These are phyloP conservation scores for Pantala flavescens DNA, from an alignment of 1,140 invertebrate genomes.

Conservation along the genomic window DNA sequence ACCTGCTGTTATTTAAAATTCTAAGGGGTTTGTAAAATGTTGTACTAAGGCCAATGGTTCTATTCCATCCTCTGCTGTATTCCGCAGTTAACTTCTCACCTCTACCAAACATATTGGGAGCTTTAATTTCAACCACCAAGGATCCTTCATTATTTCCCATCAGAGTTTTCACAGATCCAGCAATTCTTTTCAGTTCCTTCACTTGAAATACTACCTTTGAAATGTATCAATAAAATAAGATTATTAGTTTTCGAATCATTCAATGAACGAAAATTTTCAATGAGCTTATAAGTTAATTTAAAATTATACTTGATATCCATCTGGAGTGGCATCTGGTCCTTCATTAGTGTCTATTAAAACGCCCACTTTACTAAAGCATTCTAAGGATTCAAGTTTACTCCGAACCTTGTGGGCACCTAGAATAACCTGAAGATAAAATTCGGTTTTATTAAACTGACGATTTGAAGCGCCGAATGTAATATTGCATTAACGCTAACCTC, in stretches of 20 bases:
- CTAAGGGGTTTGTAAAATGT: constrained; percentile 64
- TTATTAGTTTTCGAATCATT: neutral
- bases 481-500: constrained; percentile 30
- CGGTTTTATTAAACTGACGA: neutral
- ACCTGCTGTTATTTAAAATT: constrained; percentile 43
- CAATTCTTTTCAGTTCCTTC: constrained; percentile 57
- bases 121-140: constrained; percentile 52
- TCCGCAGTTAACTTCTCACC: constrained; percentile 67
- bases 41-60: constrained; percentile 58
- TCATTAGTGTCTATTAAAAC: constrained; percentile 74
- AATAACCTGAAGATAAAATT: constrained; percentile 40
- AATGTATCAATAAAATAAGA: constrained; percentile 17
- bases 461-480: neutral
- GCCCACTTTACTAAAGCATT: constrained; percentile 70
- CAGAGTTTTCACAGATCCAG: constrained; percentile 68
- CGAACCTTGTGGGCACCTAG: constrained; percentile 46
- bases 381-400: constrained; percentile 58
- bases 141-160: constrained; percentile 80
- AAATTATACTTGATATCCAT: constrained; percentile 62
- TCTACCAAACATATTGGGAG: constrained; percentile 71
- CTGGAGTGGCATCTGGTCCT: constrained; percentile 52
- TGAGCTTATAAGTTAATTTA: neutral
- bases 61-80: constrained; percentile 63
- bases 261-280: too few relatives aligned
- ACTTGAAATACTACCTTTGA: constrained; percentile 70